Base-by-base conservation (phyloP, 1,140 invertebrate species). In the Scylla paramamosain region DNA sequence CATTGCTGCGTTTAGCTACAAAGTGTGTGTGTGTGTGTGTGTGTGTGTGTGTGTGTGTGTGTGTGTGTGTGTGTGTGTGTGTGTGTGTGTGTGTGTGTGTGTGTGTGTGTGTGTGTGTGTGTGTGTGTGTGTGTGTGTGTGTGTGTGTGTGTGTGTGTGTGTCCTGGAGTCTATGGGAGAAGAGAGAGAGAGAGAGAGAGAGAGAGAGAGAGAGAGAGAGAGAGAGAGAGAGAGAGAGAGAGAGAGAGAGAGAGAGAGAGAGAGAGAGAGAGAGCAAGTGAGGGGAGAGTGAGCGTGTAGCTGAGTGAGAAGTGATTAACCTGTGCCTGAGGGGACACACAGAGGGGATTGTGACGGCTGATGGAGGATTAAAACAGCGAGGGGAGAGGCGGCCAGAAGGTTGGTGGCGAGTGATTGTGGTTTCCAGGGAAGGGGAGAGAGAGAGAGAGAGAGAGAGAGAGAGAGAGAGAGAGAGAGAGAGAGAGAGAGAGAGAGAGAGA, bases 341-440 rank as follows among this genome's bases (percentile, higher is more conserved):
- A 91, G 89, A 89, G 90, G 90, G 90, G 90, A 91, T 91, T 91
- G 52, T 91, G 90, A 91, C 90, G 90, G 52, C 90, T 91, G 90
- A 20, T 91, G 29, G 52, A 77, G 90, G 90, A 91, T 91, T 91
- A 91, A 91, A 91, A 91, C 52, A 67, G 52, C 90, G 90, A 91
- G 90, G 90, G 90, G 90, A 91, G 77, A 91, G 67, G 67, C 77
- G 46, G 90, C 32, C 90, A 31, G 90, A 91, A 67, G 90, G 59
- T 91, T 91, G 90, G 90, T 91, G 90, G 90, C 90, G 90, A 91
- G 90, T 91, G 52, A 91, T 91, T 91, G 90, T 91, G 90, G 90
- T 91, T 91, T 91, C 77, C 52, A 77, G 90, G 89, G 89, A 52
- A 59, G 59, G 89, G 89, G 46, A 91, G 59, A 59, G 88, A 89